These are phyloP conservation scores for Rhizoglyphus robini DNA, from an alignment of 1,140 invertebrate species.

Conservation along the genomic window DNA sequence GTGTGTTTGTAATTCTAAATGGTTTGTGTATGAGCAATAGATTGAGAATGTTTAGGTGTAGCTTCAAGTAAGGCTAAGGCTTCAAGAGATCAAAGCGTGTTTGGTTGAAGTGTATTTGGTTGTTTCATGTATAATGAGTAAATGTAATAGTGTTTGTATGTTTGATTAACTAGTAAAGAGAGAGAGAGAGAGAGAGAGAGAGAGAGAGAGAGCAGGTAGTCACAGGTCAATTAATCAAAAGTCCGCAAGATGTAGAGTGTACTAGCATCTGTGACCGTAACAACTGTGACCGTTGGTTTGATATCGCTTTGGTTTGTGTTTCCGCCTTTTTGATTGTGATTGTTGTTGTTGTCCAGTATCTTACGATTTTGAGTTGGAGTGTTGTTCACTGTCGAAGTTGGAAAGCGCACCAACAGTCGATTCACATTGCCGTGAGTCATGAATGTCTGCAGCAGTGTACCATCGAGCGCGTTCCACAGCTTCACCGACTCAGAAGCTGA, in stretches of 20 bases:
- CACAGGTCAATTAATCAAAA: not conserved
- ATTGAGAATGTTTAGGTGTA: too few species aligned
- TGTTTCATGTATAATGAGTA: too few species aligned
- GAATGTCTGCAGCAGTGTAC: slow-evolving; percentile 12
- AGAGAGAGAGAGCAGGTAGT: too few species aligned
- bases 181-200: too few species aligned
- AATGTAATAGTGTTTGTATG: too few species aligned
- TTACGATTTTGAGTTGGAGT: not conserved
- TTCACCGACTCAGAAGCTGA: slow-evolving; percentile 5
- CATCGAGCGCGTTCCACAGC: not conserved
- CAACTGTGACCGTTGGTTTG: not conserved
- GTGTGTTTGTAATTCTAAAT: too few species aligned
- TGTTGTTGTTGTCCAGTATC: not conserved
- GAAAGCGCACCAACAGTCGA: not conserved
- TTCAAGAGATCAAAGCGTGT: too few species aligned
- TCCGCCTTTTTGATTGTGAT: not conserved
- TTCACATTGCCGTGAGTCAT: not conserved
- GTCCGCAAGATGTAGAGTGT: not conserved
- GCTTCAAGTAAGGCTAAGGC: too few species aligned
- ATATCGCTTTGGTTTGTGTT: not conserved
- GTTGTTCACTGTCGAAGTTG: not conserved
- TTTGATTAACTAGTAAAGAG: too few species aligned
- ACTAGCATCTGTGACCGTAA: not conserved
- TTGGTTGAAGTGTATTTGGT: too few species aligned
- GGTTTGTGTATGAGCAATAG: too few species aligned